phyloP scores from a whole-genome alignment of 2,888 invertebrate species.

The Imbricaverruca yamaguchii region DNA sequence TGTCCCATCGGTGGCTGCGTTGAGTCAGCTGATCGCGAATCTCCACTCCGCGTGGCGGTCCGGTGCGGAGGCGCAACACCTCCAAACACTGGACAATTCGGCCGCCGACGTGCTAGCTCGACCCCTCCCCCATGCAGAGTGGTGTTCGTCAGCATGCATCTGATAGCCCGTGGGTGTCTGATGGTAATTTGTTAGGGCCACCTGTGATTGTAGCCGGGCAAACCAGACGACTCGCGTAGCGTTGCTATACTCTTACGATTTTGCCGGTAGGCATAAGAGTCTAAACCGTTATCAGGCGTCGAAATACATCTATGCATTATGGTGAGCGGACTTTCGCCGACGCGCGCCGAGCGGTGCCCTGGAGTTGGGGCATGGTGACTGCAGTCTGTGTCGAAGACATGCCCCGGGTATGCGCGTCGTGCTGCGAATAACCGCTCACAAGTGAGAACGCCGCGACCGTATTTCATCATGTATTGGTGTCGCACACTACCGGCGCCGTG shows the following conservation, averaged over 20 bases:
- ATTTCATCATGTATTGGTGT: too few species aligned
- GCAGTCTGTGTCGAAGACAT: too few species aligned
- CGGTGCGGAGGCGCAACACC: neutral
- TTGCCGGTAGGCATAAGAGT: too few species aligned
- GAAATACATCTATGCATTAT: neutral
- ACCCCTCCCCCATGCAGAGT: neutral
- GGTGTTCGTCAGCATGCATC: neutral
- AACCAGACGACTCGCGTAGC: neutral
- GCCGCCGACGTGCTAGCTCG: neutral
- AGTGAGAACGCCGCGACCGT: too few species aligned
- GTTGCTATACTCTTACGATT: neutral
- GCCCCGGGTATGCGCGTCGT: too few species aligned
- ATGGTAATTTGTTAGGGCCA: neutral
- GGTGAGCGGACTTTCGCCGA: too few species aligned
- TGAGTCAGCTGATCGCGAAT: neutral
- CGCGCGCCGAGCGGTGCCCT: too few species aligned
- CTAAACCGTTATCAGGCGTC: neutral
- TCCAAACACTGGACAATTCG: neutral
- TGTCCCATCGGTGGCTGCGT: too few species aligned
- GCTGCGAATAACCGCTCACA: too few species aligned
- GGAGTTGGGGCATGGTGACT: too few species aligned
- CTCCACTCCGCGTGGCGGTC: neutral
- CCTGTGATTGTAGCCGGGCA: neutral
- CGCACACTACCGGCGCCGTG: too few species aligned
- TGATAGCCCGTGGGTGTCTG: neutral